Evolutionary conservation across 2,113 vertebrate genomes (phyloP).

Genomic region (Neofelis nebulosa): DNA sequence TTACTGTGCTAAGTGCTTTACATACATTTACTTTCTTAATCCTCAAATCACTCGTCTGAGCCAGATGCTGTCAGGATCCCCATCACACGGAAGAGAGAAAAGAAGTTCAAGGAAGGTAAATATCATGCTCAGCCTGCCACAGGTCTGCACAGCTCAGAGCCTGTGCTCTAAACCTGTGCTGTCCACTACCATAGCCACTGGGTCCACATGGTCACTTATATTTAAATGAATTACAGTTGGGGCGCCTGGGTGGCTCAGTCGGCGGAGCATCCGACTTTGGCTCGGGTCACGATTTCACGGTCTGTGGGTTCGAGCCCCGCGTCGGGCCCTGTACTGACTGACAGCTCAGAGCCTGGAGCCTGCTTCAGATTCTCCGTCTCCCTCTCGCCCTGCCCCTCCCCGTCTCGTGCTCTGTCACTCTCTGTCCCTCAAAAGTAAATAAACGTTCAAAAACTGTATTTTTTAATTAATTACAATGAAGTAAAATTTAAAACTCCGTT

Average conservation of each 20-base stretch:
- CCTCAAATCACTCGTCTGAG: not conserved
- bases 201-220: not conserved
- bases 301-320: too few relatives aligned
- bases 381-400: too few relatives aligned
- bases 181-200: not conserved
- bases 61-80: not conserved
- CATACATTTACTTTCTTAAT: not conserved
- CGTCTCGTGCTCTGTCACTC: too few relatives aligned
- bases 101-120: not conserved
- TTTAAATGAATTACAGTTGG: not conserved
- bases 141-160: not conserved
- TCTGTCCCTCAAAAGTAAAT: too few relatives aligned
- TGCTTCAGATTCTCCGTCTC: too few relatives aligned
- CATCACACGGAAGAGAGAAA: not conserved
- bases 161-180: accelerated
- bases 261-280: too few relatives aligned
- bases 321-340: too few relatives aligned
- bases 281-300: too few relatives aligned
- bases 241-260: too few relatives aligned
- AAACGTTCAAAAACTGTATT: too few relatives aligned
- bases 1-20: not conserved
- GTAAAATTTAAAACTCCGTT: not conserved
- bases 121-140: accelerated
- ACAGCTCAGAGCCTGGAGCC: too few relatives aligned
- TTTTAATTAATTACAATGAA: not conserved